A percentile compares a stretch with the other conserved stretches of the same genome.
phyloP scores from a whole-genome alignment of 2,888 invertebrate genomes.

The Drosophila prostipennis region DNA sequence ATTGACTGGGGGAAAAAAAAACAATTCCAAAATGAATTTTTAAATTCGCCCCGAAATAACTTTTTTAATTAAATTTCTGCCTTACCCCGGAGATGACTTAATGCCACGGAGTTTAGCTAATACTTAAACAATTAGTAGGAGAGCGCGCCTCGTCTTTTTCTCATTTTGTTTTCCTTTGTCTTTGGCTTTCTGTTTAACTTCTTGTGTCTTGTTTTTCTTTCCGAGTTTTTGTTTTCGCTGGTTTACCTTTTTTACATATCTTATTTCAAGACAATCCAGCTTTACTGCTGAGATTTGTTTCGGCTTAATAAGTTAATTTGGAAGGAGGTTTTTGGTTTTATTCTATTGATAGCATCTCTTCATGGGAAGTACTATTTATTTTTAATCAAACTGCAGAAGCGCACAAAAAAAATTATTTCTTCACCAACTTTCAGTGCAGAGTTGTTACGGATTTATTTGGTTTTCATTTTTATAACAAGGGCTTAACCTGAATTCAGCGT shows the following conservation, averaged over 20 bases:
- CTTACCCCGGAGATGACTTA: constrained; percentile 23
- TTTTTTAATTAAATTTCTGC: constrained; percentile 68
- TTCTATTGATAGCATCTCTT: no score
- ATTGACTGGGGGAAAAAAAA: not conserved
- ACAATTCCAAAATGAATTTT: constrained; percentile 34
- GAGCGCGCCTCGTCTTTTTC: not conserved
- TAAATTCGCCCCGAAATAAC: constrained; percentile 54
- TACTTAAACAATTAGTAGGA: constrained; percentile 36
- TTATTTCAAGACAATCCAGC: not conserved
- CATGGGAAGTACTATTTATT: not conserved
- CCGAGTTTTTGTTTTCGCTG: constrained; percentile 3
- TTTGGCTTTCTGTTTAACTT: constrained; percentile 17
- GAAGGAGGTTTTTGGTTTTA: not conserved
- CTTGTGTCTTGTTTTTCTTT: constrained; percentile 1
- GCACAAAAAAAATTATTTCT: not conserved
- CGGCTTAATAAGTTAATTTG: constrained; percentile 16
- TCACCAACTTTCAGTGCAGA: no score
- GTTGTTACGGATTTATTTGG: constrained; percentile 16
- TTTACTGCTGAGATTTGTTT: not conserved
- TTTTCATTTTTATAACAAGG: constrained; percentile 24
- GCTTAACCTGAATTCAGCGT: constrained; percentile 30
- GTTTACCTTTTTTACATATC: constrained; percentile 26
- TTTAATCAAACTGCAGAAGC: constrained; percentile 9
- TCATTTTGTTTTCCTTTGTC: constrained; percentile 29
- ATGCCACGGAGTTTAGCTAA: constrained; percentile 33